phyloP scores from a whole-genome alignment of 2,797 vertebrate species.

The Sebastes iracundus region DNA sequence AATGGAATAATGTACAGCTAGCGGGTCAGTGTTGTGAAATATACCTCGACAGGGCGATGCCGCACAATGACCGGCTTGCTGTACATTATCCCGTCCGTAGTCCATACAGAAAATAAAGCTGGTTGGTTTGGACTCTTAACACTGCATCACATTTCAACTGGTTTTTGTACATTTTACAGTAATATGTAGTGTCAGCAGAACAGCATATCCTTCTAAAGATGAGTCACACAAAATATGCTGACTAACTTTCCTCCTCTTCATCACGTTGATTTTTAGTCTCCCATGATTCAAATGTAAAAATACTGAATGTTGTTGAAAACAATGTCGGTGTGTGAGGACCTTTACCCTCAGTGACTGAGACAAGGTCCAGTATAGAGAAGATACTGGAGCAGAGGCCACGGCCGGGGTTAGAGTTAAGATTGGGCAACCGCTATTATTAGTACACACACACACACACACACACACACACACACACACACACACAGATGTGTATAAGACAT shows the following conservation, averaged over 20 bases:
- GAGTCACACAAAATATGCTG: not conserved
- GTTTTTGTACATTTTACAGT: not conserved
- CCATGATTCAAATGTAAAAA: not conserved
- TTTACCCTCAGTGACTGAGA: not conserved
- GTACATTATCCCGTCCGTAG: too few relatives aligned
- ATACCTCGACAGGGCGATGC: too few relatives aligned
- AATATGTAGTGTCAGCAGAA: not conserved
- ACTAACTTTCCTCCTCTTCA: not conserved
- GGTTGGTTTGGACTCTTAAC: not conserved
- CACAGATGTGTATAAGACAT: too few relatives aligned
- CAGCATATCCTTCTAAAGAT: not conserved
- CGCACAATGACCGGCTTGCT: too few relatives aligned
- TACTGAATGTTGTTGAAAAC: not conserved
- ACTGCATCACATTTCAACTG: not conserved
- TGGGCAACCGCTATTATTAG: not conserved
- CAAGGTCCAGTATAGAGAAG: not conserved
- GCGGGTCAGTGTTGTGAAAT: too few relatives aligned
- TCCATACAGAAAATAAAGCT: too few relatives aligned
- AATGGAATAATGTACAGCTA: too few relatives aligned
- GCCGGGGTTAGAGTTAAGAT: not conserved
- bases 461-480: not conserved
- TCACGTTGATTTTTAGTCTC: not conserved
- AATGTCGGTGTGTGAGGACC: not conserved
- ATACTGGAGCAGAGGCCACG: constrained; percentile 3
- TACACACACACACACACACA: not conserved